Percentiles rank a stretch among this genome's conserved stretches.
These are phyloP conservation scores for Corbicula japonica DNA, from an alignment of 2,888 invertebrate species.

Conservation along the genomic window DNA sequence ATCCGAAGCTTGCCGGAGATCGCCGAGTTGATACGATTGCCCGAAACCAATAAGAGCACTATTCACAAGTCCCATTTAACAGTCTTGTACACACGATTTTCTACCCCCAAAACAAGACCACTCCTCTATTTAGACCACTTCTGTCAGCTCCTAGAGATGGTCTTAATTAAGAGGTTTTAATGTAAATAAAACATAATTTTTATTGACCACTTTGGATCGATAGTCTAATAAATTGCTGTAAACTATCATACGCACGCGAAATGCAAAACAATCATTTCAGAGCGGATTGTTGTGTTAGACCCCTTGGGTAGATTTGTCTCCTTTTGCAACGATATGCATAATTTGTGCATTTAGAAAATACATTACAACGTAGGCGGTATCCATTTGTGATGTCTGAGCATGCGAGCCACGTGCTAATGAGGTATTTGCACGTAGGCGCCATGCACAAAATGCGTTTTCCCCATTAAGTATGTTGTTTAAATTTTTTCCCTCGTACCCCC, in stretches of 20 bases:
- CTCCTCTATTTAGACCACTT: too few relatives aligned
- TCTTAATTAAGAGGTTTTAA: neutral
- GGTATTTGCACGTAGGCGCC: too few relatives aligned
- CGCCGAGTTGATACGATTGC: too few relatives aligned
- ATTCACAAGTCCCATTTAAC: too few relatives aligned
- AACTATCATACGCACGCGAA: neutral
- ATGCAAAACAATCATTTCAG: neutral
- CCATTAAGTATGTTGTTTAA: too few relatives aligned
- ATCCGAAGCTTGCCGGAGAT: too few relatives aligned
- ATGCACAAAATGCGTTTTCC: too few relatives aligned
- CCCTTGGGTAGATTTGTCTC: neutral
- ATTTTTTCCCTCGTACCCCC: too few relatives aligned
- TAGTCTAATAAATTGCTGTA: constrained; percentile 1
- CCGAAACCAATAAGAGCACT: too few relatives aligned
- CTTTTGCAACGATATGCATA: neutral
- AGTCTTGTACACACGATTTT: too few relatives aligned
- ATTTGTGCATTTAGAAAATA: neutral
- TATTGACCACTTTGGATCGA: neutral
- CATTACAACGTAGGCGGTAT: constrained; percentile 1
- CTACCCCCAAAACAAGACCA: too few relatives aligned
- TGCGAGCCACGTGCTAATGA: neutral
- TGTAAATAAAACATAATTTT: neutral
- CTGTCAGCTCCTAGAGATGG: neutral
- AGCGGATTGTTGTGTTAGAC: neutral
- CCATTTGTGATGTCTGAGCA: neutral